Percentiles rank a stretch among this genome's conserved stretches.
Conservation (phyloP, 2,797 vertebrate genomes). For the Smutsia temminckii region DNA sequence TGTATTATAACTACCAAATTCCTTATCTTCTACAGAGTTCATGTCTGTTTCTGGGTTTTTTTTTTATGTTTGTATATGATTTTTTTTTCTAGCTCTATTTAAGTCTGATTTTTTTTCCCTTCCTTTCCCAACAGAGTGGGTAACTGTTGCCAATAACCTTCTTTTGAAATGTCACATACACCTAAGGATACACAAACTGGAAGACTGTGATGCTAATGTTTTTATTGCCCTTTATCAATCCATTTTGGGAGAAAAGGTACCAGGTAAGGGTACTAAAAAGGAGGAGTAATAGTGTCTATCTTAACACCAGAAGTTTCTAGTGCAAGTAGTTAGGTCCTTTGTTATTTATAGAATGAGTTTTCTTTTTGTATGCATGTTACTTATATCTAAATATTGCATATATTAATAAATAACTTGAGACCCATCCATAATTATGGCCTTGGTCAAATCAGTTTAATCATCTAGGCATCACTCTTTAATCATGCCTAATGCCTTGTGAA, state of each 20-base stretch:
- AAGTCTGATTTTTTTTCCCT: slow-evolving; percentile 19
- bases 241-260: slow-evolving; percentile 94
- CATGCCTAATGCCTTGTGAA: slow-evolving; percentile 4
- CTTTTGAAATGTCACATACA: slow-evolving; percentile 91
- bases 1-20: not conserved
- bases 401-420: not conserved
- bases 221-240: slow-evolving; percentile 93
- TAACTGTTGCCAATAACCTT: slow-evolving; percentile 92
- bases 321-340: not conserved
- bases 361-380: not conserved
- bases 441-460: not conserved
- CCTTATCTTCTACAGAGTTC: not conserved
- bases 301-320: not conserved
- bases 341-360: slow-evolving; percentile 1
- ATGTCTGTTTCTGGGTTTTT: slow-evolving; percentile 20
- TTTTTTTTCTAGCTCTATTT: slow-evolving; percentile 20
- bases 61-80: not conserved
- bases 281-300: slow-evolving; percentile 4
- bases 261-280: slow-evolving; percentile 87
- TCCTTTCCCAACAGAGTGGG: slow-evolving; percentile 89
- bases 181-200: slow-evolving; percentile 86
- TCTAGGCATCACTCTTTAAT: not conserved
- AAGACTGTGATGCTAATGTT: slow-evolving; percentile 91
- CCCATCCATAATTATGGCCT: not conserved
- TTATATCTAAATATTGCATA: not conserved